These are phyloP conservation scores for Balaeniceps rex DNA, from an alignment of 2,113 vertebrate species.

Conservation along the genomic window DNA sequence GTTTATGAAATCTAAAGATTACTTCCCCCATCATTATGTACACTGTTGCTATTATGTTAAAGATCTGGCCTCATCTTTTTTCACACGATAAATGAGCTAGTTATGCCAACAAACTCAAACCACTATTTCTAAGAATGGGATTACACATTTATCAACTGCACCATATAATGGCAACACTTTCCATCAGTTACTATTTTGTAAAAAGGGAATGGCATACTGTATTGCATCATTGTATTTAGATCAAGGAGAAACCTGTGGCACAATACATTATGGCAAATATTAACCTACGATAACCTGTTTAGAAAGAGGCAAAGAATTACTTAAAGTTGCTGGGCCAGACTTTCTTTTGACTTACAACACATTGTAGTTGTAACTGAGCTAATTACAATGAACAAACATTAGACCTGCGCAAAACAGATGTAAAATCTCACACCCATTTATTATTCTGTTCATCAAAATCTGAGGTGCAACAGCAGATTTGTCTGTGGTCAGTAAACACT, in stretches of 20 bases:
- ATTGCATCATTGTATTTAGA: not conserved
- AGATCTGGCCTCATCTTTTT: not conserved
- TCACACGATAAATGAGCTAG: not conserved
- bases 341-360: not conserved
- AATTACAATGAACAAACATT: not conserved
- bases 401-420: not conserved
- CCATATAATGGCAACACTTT: not conserved
- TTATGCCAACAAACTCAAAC: not conserved
- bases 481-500: not conserved
- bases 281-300: not conserved
- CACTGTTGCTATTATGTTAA: not conserved
- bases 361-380: not conserved
- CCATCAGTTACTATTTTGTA: not conserved
- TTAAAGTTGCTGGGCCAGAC: not conserved
- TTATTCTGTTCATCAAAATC: not conserved
- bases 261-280: not conserved
- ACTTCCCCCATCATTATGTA: rapidly evolving
- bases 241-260: not conserved
- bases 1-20: not conserved
- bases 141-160: not conserved
- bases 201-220: not conserved
- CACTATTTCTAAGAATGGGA: not conserved
- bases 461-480: not conserved
- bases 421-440: not conserved
- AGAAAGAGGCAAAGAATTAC: not conserved